These are phyloP conservation scores for Corythoichthys haematopterus DNA, from an alignment of 2,113 vertebrate genomes.

Conservation along the genomic window DNA sequence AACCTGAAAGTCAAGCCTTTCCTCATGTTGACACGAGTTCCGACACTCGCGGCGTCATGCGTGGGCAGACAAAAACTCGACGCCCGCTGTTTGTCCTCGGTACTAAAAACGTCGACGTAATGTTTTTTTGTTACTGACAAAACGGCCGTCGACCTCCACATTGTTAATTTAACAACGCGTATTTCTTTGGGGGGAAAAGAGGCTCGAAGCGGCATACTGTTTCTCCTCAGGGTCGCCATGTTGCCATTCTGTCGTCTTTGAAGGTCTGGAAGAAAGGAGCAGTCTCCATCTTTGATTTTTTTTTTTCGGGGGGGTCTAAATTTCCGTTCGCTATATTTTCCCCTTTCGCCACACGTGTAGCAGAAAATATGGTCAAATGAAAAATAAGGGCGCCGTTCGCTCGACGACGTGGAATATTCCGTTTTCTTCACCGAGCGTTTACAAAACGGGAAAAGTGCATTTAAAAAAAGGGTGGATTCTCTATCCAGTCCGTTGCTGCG, in stretches of 20 bases:
- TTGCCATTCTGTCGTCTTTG: conserved; percentile 79
- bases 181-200: conserved; percentile 7
- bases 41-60: conserved; percentile 49
- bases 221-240: conserved; percentile 72
- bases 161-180: background rate
- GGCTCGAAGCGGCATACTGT: conserved; percentile 62
- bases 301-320: conserved; percentile 51
- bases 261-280: conserved; percentile 73
- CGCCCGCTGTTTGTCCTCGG: conserved; percentile 34
- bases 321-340: conserved; percentile 67
- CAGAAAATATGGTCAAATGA: conserved; percentile 44
- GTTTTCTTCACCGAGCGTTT: conserved; percentile 44
- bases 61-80: conserved; percentile 55
- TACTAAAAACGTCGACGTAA: conserved; percentile 16
- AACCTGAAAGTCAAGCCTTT: background rate
- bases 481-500: conserved; percentile 61
- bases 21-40: conserved; percentile 41
- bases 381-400: conserved; percentile 35
- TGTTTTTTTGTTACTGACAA: background rate
- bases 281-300: conserved; percentile 77
- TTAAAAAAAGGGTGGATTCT: conserved; percentile 53
- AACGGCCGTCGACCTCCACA: background rate
- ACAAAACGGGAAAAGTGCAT: conserved; percentile 17
- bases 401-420: conserved; percentile 57
- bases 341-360: conserved; percentile 62